These are phyloP conservation scores for Abramis brama DNA, from an alignment of 2,113 vertebrate genomes.

Conservation along the genomic window DNA sequence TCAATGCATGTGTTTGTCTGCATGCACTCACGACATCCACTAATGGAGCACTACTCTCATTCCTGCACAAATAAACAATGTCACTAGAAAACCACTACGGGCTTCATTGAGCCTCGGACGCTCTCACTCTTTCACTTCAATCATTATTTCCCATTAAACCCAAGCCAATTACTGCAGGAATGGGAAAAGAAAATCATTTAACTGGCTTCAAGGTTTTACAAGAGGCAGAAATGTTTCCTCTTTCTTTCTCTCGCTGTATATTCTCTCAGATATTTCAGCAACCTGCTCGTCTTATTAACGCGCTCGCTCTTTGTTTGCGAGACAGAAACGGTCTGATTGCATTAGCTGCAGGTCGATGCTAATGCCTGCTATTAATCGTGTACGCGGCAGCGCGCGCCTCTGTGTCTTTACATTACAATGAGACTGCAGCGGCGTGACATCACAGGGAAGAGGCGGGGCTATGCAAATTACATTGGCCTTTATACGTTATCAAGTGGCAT, in stretches of 20 bases:
- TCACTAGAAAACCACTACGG: background rate
- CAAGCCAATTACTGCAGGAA: background rate
- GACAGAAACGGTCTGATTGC: constrained; percentile 32
- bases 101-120: background rate
- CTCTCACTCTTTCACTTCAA: background rate
- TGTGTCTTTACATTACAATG: background rate
- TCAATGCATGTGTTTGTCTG: background rate
- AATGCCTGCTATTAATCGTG: constrained; percentile 28
- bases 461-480: background rate
- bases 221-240: background rate
- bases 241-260: background rate
- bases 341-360: constrained; percentile 23
- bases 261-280: background rate
- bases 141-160: constrained; percentile 17
- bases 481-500: background rate
- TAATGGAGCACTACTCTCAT: background rate
- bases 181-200: background rate
- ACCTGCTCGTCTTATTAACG: constrained; percentile 24
- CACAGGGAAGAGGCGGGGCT: background rate
- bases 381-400: too few species aligned
- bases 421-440: background rate
- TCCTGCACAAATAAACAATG: background rate
- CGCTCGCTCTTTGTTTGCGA: constrained; percentile 11
- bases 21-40: background rate
- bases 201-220: background rate